phyloP scores from a whole-genome alignment of 2,113 vertebrate genomes.

The rat (Rattus norvegicus) region GRCr8 NC_086038.1:11730001-11730500 shows the following conservation, averaged over 20 bases:
- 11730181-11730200: too few relatives aligned
- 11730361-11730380: not conserved
- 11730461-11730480: not conserved
- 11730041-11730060: not conserved
- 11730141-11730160: not conserved
- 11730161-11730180: not conserved
- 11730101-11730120: not conserved
- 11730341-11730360: not conserved
- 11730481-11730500: not conserved
- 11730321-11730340: not conserved
- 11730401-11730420: not conserved
- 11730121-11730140: not conserved
- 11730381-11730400: not conserved
- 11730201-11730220: not conserved
- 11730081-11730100: not conserved
- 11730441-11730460: too few relatives aligned
- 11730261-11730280: not conserved
- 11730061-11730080: accelerated
- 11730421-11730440: too few relatives aligned
- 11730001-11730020: not conserved
- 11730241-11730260: not conserved
- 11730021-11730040: not conserved
- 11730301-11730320: not conserved
- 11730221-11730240: not conserved
- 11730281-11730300: not conserved